Percentiles rank a stretch among this genome's conserved stretches.
These are phyloP conservation scores for Mylabris phalerata DNA, from an alignment of 1,140 invertebrate genomes.

Conservation along the genomic window DNA sequence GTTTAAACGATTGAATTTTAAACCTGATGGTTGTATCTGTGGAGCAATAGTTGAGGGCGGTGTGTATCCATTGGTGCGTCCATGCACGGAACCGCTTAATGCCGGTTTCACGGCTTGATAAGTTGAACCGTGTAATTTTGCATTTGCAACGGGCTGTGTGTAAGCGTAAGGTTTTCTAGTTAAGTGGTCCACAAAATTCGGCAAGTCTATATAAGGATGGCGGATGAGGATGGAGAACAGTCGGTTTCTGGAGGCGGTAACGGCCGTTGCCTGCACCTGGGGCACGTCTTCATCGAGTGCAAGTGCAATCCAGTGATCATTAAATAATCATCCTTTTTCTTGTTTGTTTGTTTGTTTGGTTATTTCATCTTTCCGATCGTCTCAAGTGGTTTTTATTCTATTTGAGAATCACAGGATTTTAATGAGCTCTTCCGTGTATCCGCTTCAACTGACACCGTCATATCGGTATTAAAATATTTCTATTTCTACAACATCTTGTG, in stretches of 20 bases:
- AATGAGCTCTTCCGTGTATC: conserved; percentile 1
- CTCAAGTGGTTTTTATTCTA: no score
- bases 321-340: no score
- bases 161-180: conserved; percentile 40
- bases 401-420: not conserved
- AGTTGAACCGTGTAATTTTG: conserved; percentile 41
- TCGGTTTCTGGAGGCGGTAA: conserved; percentile 5
- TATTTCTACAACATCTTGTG: not conserved
- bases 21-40: not conserved
- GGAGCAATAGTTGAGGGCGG: not conserved
- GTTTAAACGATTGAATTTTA: not conserved
- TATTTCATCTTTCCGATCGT: no score
- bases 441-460: not conserved
- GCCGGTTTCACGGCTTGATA: conserved; percentile 40
- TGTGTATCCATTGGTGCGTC: conserved; percentile 28
- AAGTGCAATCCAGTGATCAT: no score
- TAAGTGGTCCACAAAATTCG: conserved; percentile 42
- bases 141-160: conserved; percentile 34
- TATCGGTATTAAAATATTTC: conserved; percentile 1
- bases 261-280: not conserved
- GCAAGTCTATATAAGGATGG: conserved; percentile 39
- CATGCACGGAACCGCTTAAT: conserved; percentile 39
- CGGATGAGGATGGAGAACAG: conserved; percentile 6
- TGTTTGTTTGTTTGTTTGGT: no score
- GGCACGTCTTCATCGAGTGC: not conserved